phyloP scores from a whole-genome alignment of 92 coral and sea anemone species.

The Isaurus tuberculatus region DNA sequence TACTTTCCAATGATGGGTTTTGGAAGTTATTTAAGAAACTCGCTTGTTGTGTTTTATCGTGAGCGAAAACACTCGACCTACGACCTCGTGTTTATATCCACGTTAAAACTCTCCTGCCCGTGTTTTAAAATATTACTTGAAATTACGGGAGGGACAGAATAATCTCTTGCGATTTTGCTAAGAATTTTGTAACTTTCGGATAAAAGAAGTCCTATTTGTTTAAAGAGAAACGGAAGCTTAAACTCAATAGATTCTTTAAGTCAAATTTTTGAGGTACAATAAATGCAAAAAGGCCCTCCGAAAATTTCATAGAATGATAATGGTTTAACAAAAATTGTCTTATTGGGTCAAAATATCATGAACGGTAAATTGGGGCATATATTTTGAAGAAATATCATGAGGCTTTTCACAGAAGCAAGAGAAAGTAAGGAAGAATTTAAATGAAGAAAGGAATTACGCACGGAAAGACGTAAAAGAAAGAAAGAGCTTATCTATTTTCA shows the following conservation, averaged over 20 bases:
- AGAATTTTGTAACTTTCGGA: neutral
- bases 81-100: too few species aligned
- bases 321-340: neutral
- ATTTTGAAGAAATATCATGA: too few species aligned
- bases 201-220: neutral
- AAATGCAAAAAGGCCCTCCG: neutral
- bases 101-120: neutral
- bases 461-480: neutral
- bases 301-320: neutral
- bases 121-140: neutral
- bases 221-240: too few species aligned
- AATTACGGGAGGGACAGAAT: neutral
- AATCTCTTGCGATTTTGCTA: slow-evolving; percentile 3
- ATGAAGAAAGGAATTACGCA: too few species aligned
- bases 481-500: too few species aligned
- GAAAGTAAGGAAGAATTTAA: too few species aligned
- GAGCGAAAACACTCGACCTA: too few species aligned
- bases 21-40: neutral
- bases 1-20: neutral
- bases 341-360: neutral
- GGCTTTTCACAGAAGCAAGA: neutral
- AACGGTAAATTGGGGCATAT: too few species aligned
- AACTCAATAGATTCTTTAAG: neutral
- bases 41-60: too few species aligned
- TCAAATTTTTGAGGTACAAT: neutral